Base-by-base conservation (phyloP, 2,113 vertebrate genomes). In the Periophthalmus modestus region DNA sequence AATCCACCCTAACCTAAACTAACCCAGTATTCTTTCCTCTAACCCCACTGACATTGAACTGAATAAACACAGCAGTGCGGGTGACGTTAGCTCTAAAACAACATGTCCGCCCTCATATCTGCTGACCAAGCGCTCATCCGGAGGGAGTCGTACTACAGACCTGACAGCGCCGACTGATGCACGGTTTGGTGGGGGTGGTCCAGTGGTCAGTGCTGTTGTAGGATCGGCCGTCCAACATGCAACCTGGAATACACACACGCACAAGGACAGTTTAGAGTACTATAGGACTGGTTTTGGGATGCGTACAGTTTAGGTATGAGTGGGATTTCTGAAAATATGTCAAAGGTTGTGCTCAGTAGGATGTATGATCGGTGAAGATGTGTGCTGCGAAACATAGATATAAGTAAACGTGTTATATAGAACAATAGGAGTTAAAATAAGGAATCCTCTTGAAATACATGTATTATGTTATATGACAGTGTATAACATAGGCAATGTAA, bases 161-260 rank as follows among this genome's bases (percentile, higher is more conserved):
- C 96, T 98, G 98, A 83, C 98, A 99, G 72, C 95, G 93, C 13
- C 85, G 93, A 0, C 90, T 95, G 59, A 95, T 74, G 67, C 98
- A 99, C 43, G 96, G 96, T 28, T 97, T 95, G 28, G 82, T 76
- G 11, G 94, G 83, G 23, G 82, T 92, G 57, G 93, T 95, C 98
- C 98, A 99, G 67, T 93, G 95, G 69, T 92, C 93, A 0, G 98
- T 97, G 89, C 95, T 99, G 91, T 97, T 99, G 68, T 97, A 98
- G 0, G 89, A 92, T 23, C 86, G 92, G 69, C 96, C 96, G 70
- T 93, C 94, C 80, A 96, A 93, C 86, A 85, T 93, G 82, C 98
- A 99, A 39, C 95, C 98, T 99, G 80, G 34, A 36, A 65, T 0
- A 65, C 15, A 36, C 5, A 39, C 9, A 65, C n/a, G n/a, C n/a